Evolutionary conservation across 2,888 invertebrate species (phyloP), one percentile per base, ranked within the genome.

Genomic region (Rapana venosa): DNA sequence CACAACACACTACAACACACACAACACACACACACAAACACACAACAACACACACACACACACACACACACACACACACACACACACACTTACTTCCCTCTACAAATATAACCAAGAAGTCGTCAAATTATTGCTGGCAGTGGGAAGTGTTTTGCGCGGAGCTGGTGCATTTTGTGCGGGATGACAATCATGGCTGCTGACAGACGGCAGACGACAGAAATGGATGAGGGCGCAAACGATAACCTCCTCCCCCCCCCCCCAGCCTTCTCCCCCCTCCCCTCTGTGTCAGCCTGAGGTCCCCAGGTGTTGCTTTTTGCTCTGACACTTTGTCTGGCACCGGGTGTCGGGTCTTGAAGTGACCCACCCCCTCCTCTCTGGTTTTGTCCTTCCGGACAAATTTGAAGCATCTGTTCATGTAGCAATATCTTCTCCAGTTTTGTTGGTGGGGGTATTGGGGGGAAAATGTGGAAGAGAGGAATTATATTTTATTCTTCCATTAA

Each of bases 131-230:
- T n/a, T n/a, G n/a, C 74, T 74, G 74, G 74, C 74, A 66, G 66
- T 26, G 66, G n/a, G 26, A n/a, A n/a, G 26, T n/a, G 30, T 74
- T 74, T n/a, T 74, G n/a, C n/a, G 74, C 74, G 74, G 74, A 30
- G n/a, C 30, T 26, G 30, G 6, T 74, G 74, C 74, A 74, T 74
- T 74, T n/a, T 74, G 74, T 74, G 74, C 74, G 74, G 74, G 74
- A 74, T 74, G 74, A 74, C n/a, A 74, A 74, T 74, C 74, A 74
- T 74, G 74, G 74, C 74, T 30, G 74, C 74, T 74, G 74, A 74
- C 74, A 74, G 74, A 74, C 74, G 74, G 74, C 74, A 74, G 74
- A 74, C 74, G 74, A 74, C 74, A 74, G n/a, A 74, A 74, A 74
- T 74, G 74, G 74, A 74, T 74, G 74, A 74, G n/a, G 74, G n/a